These are phyloP conservation scores for Pseudococcus longispinus DNA, from an alignment of 2,888 invertebrate genomes.

Conservation along the genomic window DNA sequence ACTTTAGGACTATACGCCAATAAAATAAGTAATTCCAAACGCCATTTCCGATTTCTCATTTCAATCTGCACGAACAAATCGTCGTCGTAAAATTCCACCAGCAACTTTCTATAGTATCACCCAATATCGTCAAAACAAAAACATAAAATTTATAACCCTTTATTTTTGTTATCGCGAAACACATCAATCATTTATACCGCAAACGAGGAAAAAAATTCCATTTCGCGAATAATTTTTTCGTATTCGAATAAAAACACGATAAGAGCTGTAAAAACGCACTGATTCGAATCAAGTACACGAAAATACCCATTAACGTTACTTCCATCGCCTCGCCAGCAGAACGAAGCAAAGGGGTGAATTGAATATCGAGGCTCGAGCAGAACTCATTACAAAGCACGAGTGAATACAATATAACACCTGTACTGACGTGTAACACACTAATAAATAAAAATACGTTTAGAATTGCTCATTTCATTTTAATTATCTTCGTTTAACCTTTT, in stretches of 20 bases:
- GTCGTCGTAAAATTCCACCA: not conserved
- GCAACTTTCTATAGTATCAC: not conserved
- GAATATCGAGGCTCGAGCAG: not conserved
- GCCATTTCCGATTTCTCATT: not conserved
- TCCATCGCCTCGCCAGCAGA: not conserved
- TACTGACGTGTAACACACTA: not conserved
- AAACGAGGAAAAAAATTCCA: conserved; percentile 28
- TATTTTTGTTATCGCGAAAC: not conserved
- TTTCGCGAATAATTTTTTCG: conserved; percentile 6
- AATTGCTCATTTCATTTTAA: not conserved
- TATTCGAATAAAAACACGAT: not conserved
- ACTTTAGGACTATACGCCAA: not conserved
- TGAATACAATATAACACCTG: not conserved
- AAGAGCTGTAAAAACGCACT: not conserved
- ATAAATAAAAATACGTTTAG: not conserved
- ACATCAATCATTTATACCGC: conserved; percentile 10
- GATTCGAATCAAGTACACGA: not conserved
- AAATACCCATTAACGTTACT: not conserved
- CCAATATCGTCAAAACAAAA: not conserved
- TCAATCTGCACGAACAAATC: not conserved
- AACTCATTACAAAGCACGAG: not conserved
- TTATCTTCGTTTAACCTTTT: not conserved
- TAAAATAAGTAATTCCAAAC: not conserved
- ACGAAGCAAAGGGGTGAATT: not conserved
- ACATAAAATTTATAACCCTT: conserved; percentile 24